phyloP scores from a whole-genome alignment of 2,888 invertebrate species.

The Eilema caniola region DNA sequence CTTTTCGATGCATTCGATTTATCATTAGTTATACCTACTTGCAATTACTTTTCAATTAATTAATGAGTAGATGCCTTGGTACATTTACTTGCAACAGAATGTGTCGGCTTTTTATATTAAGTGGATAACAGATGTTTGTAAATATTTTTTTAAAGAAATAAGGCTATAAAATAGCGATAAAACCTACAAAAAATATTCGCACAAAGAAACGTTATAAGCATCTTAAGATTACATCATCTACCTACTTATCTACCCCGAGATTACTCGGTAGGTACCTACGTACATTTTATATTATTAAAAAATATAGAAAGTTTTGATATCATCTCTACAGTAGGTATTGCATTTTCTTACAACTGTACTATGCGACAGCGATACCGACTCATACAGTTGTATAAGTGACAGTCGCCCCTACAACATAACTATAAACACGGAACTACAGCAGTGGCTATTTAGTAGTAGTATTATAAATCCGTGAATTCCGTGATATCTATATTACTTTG shows the following conservation, averaged over 20 bases:
- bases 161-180: too few relatives aligned
- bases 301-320: background rate
- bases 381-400: background rate
- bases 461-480: constrained; percentile 26
- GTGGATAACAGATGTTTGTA: background rate
- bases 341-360: background rate
- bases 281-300: background rate
- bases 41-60: background rate
- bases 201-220: constrained; percentile 39
- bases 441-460: background rate
- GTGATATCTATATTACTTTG: constrained; percentile 35
- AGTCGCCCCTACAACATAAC: background rate
- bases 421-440: background rate
- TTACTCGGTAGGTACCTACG: background rate
- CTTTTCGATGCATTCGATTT: background rate
- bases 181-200: constrained; percentile 26
- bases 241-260: too few relatives aligned
- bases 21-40: background rate
- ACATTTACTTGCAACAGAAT: background rate
- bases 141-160: background rate
- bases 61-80: background rate
- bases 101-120: background rate
- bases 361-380: background rate
- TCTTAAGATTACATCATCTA: too few relatives aligned
- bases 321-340: background rate